A percentile compares a stretch with the other conserved stretches of the same genome.
These are phyloP conservation scores for Araneus ventricosus DNA, from an alignment of 1,140 invertebrate species.

Conservation along the genomic window DNA sequence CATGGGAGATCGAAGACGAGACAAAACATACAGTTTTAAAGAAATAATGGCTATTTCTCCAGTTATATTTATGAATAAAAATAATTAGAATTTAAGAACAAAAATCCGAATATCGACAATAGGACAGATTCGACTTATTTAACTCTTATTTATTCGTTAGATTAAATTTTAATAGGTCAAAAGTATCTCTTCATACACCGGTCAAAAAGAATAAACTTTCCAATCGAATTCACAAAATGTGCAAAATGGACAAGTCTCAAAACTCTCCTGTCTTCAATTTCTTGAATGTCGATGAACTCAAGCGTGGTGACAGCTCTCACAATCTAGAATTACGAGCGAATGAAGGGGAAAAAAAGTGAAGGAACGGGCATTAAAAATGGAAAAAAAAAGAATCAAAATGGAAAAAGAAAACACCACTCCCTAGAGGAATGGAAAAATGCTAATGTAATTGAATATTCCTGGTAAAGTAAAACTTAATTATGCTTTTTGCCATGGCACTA, in stretches of 20 bases:
- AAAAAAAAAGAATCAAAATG: not conserved
- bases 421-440: not conserved
- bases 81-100: too few species aligned
- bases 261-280: not conserved
- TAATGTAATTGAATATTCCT: conserved; percentile 38
- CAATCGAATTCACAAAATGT: not conserved
- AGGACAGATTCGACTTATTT: too few species aligned
- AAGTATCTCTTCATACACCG: not conserved
- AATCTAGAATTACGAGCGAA: not conserved
- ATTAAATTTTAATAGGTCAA: not conserved
- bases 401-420: not conserved
- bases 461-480: conserved; percentile 38
- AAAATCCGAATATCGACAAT: too few species aligned
- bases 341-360: not conserved
- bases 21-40: too few species aligned
- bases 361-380: not conserved
- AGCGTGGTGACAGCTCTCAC: not conserved
- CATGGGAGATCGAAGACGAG: too few species aligned
- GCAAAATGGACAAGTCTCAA: not conserved
- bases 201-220: not conserved
- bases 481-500: not conserved
- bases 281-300: not conserved
- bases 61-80: too few species aligned
- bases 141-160: too few species aligned
- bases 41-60: too few species aligned